A percentile compares a stretch with the other conserved stretches of the same genome.
Conservation (phyloP, 2,113 vertebrate genomes). For the Hypomesus transpacificus region DNA sequence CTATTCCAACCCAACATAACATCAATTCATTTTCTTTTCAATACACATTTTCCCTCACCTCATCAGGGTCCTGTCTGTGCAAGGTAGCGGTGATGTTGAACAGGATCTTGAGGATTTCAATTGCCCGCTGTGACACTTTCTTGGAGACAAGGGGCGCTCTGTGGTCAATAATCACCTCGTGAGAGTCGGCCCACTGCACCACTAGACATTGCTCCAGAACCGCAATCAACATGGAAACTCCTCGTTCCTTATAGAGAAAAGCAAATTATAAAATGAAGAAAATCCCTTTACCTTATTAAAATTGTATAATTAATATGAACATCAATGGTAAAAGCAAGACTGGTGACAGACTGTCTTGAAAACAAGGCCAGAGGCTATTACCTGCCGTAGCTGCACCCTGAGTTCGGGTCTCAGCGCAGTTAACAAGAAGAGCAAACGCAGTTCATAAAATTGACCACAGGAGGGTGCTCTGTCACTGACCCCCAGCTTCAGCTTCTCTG, state of each 20-base stretch:
- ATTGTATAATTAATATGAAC: no score
- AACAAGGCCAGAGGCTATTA: conserved; percentile 15
- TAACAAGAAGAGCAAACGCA: conserved; percentile 74
- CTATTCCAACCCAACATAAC: no score
- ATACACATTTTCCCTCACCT: conserved; percentile 43
- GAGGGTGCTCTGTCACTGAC: conserved; percentile 46
- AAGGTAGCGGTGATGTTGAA: conserved; percentile 70
- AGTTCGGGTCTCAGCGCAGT: conserved; percentile 73
- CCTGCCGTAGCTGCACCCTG: conserved; percentile 67
- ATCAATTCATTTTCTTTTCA: no score
- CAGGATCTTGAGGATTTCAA: conserved; percentile 73
- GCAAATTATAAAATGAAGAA: no score
- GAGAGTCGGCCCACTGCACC: conserved; percentile 65
- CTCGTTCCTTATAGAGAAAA: conserved; percentile 52
- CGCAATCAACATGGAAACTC: conserved; percentile 63
- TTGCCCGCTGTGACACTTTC: conserved; percentile 59
- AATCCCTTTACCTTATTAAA: no score
- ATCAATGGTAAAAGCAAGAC: no score
- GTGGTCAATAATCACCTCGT: conserved; percentile 52
- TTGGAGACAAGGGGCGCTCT: conserved; percentile 52
- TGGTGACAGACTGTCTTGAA: no score
- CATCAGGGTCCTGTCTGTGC: conserved; percentile 65
- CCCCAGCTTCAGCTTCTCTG: conserved; percentile 50
- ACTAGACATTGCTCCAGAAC: conserved; percentile 64
- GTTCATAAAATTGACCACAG: conserved; percentile 73